Percentiles rank a stretch among this genome's conserved stretches.
These are phyloP conservation scores for Ophion ellenae DNA, from an alignment of 2,888 invertebrate genomes.

Conservation along the genomic window DNA sequence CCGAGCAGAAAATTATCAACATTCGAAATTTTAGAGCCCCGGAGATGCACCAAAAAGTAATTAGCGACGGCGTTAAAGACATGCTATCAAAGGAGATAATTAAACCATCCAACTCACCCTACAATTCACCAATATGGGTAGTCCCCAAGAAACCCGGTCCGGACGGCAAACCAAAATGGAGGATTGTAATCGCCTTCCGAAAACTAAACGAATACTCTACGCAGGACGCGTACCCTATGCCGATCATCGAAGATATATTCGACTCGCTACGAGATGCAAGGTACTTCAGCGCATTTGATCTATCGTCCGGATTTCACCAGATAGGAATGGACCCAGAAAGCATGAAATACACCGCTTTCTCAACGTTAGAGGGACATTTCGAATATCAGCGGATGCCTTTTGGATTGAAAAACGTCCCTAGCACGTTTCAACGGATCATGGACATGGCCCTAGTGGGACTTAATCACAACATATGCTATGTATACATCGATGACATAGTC, in stretches of 20 bases:
- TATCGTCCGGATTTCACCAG: slow-evolving; percentile 71
- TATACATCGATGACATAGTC: slow-evolving; percentile 66
- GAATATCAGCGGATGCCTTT: slow-evolving; percentile 56
- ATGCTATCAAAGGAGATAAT: slow-evolving; percentile 37
- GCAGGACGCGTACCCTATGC: slow-evolving; percentile 36
- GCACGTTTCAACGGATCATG: slow-evolving; percentile 56
- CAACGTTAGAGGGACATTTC: slow-evolving; percentile 49
- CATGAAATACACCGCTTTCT: slow-evolving; percentile 48
- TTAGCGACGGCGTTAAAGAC: slow-evolving; percentile 16
- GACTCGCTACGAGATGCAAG: slow-evolving; percentile 66
- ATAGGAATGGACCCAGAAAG: slow-evolving; percentile 59
- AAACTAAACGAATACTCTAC: slow-evolving; percentile 30
- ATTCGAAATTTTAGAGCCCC: slow-evolving; percentile 30
- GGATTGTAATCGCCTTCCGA: slow-evolving; percentile 37
- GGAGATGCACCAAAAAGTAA: slow-evolving; percentile 17
- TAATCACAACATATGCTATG: slow-evolving; percentile 52
- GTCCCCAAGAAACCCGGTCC: slow-evolving; percentile 48
- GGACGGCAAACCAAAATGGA: slow-evolving; percentile 41
- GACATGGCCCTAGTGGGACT: slow-evolving; percentile 46
- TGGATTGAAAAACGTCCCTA: slow-evolving; percentile 48
- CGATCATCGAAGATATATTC: slow-evolving; percentile 61
- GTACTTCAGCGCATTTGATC: slow-evolving; percentile 70
- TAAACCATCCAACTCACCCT: slow-evolving; percentile 17
- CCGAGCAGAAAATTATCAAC: slow-evolving; percentile 32
- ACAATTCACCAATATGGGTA: slow-evolving; percentile 40